Percentiles rank a stretch among this genome's conserved stretches.
Evolutionary conservation across 2,888 invertebrate species (phyloP).

Genomic region (Andrena marginata): DNA sequence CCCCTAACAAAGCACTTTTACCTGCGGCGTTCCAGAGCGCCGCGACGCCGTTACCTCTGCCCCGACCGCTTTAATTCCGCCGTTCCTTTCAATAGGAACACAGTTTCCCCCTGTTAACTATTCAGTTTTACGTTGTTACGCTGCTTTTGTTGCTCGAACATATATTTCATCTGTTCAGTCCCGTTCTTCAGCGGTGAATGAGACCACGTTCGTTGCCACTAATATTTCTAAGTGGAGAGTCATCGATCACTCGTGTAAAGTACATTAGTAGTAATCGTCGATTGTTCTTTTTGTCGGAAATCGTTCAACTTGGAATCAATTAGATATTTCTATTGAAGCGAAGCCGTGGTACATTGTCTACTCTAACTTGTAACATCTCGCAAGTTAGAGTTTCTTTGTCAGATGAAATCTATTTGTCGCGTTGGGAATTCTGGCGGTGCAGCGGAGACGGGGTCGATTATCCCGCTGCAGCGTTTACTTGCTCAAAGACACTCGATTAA

Average conservation of each 20-base stretch:
- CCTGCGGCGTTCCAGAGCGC: conserved; percentile 61
- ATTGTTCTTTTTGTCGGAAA: neutral
- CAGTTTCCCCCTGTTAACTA: conserved; percentile 50
- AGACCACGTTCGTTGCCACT: neutral
- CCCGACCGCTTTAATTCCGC: conserved; percentile 45
- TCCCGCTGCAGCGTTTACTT: neutral
- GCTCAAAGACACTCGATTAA: conserved; percentile 39
- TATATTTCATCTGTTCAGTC: neutral
- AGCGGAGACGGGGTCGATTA: neutral
- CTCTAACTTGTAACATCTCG: neutral
- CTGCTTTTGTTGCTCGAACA: neutral
- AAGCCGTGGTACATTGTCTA: neutral
- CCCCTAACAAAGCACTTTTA: conserved; percentile 73
- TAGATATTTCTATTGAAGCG: neutral
- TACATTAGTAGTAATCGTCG: no score
- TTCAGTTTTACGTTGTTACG: conserved; percentile 12
- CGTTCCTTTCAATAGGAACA: conserved; percentile 63
- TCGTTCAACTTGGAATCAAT: neutral
- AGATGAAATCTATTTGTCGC: no score
- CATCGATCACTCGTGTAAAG: no score
- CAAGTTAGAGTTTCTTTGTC: neutral
- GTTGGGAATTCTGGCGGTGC: neutral
- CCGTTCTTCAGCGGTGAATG: neutral
- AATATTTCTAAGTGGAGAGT: neutral
- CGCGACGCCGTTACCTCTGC: conserved; percentile 58